Base-by-base conservation (phyloP, 2,888 invertebrate species). In the Pelosia muscerda region DNA sequence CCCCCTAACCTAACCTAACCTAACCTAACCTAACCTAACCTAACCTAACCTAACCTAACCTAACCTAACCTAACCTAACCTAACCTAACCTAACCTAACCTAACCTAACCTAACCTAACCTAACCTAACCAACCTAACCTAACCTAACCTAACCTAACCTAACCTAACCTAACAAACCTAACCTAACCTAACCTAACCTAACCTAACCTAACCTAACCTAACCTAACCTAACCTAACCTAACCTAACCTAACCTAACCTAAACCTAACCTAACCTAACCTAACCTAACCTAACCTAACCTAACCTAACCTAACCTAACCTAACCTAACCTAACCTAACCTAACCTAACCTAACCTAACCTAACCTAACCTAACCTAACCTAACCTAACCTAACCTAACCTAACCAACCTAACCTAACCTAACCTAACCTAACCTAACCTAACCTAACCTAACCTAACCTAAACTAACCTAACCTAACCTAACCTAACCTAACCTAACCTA, bases 231-330 rank as follows among this genome's bases (percentile, higher is more conserved):
- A 54, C 54, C 23, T 23, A 54, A 54, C 54, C 54, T 54, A 54
- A 54, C 54, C 54, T 54, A 54, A 54, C 54, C 54, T 54, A 54
- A 54, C 54, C 54, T 54, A 54, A 54, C 54, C 54, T 54, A 54
- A 66, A 54, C 54, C 54, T 54, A 54, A 54, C 54, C 54, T 54
- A 22, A 22, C 22, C 22, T 55, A 22, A 22, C 55, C 55, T 22
- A 55, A 22, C 55, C 55, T 22, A 22, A 22, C 22, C 22, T 55
- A 55, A 55, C 55, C 54, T 31, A 59, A 59, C 59, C 69, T 69
- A 69, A 69, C 68, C 68, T 69, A 69, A 69, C 68, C 68, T 69
- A 69, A 69, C 68, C 68, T 69, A 69, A 69, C 69, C 69, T 69
- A 69, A 69, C 69, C 69, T 65, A 65, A 69, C 69, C 69, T 69